Conservation (phyloP, 2,797 vertebrate species). For the Champsocephalus gunnari region DNA sequence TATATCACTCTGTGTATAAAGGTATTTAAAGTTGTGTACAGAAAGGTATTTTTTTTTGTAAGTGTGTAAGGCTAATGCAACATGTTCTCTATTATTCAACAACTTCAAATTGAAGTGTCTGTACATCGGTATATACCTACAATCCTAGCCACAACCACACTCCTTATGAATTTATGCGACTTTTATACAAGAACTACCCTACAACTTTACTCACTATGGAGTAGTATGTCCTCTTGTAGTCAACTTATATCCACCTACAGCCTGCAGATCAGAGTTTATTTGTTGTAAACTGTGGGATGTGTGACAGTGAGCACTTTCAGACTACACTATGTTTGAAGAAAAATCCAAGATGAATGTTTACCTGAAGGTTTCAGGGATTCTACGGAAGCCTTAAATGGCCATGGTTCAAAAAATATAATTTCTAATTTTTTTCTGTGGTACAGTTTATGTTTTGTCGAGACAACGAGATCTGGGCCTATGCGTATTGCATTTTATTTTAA, state of each 20-base stretch:
- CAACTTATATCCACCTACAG: conserved; percentile 29
- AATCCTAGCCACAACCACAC: conserved; percentile 49
- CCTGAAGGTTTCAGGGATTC: conserved; percentile 32
- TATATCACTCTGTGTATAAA: conserved; percentile 72
- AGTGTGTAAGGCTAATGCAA: conserved; percentile 72
- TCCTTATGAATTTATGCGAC: conserved; percentile 54
- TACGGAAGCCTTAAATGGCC: too few relatives aligned
- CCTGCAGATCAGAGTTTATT: conserved; percentile 2
- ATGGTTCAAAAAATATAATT: too few relatives aligned
- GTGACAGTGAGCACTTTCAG: conserved; percentile 3
- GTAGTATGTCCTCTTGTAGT: conserved; percentile 37
- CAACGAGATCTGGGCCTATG: too few relatives aligned
- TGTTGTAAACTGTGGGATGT: conserved; percentile 15
- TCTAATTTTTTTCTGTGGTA: too few relatives aligned
- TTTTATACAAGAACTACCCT: conserved; percentile 44
- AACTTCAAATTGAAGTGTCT: conserved; percentile 77
- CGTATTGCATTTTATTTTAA: too few relatives aligned
- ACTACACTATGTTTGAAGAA: background rate
- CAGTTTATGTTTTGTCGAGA: too few relatives aligned
- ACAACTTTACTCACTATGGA: conserved; percentile 39
- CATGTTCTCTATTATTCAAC: conserved; percentile 67
- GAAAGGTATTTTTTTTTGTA: conserved; percentile 79
- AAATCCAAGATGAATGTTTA: conserved; percentile 31
- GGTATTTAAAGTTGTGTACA: conserved; percentile 78
- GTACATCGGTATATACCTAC: conserved; percentile 62